phyloP scores from a whole-genome alignment of 2,797 vertebrate species.

The Sparus aurata region DNA sequence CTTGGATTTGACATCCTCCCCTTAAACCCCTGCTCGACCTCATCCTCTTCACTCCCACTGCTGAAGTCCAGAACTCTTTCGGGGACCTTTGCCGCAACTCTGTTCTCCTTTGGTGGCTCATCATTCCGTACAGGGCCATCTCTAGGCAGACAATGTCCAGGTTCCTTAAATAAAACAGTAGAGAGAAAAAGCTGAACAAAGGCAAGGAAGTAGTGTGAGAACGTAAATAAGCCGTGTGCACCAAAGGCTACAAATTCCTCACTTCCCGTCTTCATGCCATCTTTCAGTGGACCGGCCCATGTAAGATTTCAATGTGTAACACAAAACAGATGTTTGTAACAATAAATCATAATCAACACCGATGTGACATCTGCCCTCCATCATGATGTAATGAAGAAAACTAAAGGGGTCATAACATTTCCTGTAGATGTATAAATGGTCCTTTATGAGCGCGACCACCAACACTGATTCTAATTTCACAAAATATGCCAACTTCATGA shows the following conservation, averaged over 20 bases:
- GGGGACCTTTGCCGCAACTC: conserved; percentile 23
- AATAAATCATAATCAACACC: conserved; percentile 61
- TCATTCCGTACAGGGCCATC: conserved; percentile 2
- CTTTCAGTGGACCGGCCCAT: conserved; percentile 33
- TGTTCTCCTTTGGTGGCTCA: conserved; percentile 33
- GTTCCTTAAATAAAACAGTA: conserved; percentile 57
- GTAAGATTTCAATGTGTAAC: conserved; percentile 42
- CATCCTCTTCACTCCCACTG: conserved; percentile 91
- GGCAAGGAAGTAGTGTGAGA: neutral
- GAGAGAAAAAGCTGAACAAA: conserved; percentile 29
- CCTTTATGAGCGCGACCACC: conserved; percentile 63
- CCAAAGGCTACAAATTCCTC: conserved; percentile 10
- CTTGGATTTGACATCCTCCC: conserved; percentile 61
- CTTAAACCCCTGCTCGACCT: conserved; percentile 72
- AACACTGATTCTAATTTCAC: conserved; percentile 55
- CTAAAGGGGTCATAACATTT: conserved; percentile 39
- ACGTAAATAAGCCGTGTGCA: neutral
- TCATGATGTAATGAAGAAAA: conserved; percentile 56
- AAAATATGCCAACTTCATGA: conserved; percentile 48
- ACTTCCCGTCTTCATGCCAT: conserved; percentile 31
- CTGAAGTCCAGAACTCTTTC: conserved; percentile 81
- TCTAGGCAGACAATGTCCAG: conserved; percentile 16
- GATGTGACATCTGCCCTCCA: conserved; percentile 47
- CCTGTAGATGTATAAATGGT: conserved; percentile 36
- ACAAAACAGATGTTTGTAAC: conserved; percentile 56